These are phyloP conservation scores for Parthenolecanium corni DNA, from an alignment of 2,888 invertebrate genomes.

Conservation along the genomic window DNA sequence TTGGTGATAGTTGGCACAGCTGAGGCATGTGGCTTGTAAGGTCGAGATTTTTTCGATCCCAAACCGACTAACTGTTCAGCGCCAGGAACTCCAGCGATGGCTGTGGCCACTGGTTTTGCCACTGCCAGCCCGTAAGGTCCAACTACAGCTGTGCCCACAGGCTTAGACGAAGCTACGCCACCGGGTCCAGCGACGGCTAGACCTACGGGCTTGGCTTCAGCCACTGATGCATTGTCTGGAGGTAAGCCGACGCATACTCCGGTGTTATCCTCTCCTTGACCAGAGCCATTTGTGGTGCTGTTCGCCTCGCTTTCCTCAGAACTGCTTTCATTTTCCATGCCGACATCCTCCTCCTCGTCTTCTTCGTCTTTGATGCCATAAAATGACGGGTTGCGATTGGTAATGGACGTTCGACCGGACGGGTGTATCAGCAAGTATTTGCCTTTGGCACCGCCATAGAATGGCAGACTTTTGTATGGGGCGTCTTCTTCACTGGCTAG, in stretches of 20 bases:
- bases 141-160: slow-evolving; percentile 57
- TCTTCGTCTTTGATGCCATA: slow-evolving; percentile 30
- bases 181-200: slow-evolving; percentile 39
- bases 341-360: slow-evolving; percentile 35
- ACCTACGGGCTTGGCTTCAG: slow-evolving; percentile 66
- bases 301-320: slow-evolving; percentile 36
- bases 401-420: slow-evolving; percentile 33
- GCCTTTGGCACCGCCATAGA: slow-evolving; percentile 61
- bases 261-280: slow-evolving; percentile 36
- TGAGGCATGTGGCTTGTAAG: slow-evolving; percentile 38
- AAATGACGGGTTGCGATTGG: slow-evolving; percentile 30
- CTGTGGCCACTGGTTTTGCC: slow-evolving; percentile 58
- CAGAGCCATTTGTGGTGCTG: slow-evolving; percentile 30
- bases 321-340: slow-evolving; percentile 33
- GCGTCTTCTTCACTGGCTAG: slow-evolving; percentile 19
- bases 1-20: slow-evolving; percentile 40
- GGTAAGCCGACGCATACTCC: slow-evolving; percentile 44
- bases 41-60: slow-evolving; percentile 40
- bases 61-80: slow-evolving; percentile 32
- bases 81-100: slow-evolving; percentile 53
- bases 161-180: slow-evolving; percentile 60
- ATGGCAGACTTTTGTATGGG: slow-evolving; percentile 42
- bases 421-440: slow-evolving; percentile 42
- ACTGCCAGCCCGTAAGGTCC: slow-evolving; percentile 58
- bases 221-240: slow-evolving; percentile 51